Evolutionary conservation across 1,140 invertebrate species (phyloP), one percentile per base, ranked within the genome.

Genomic region (Anagrus nilaparvatae): DNA sequence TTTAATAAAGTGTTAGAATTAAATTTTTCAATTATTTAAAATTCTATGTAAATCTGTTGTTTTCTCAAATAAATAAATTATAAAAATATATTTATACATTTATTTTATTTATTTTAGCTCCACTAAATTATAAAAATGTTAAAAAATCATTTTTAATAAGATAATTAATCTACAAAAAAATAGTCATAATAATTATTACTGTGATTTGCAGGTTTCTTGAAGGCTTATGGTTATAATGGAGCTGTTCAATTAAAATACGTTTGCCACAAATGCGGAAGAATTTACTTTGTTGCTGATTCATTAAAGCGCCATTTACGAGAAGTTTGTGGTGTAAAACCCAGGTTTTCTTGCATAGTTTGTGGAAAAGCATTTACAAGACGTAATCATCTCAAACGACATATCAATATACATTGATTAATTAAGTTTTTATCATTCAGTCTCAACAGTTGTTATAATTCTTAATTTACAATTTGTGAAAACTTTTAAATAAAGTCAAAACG

Each of bases 271-370:
- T 82, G 79, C 47, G 72, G 72, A 16, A 72, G 76, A 47, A 68
- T 63, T 44, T 82, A 81, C 53, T 67, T 72, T 27, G 68, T 77
- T 36, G 76, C 76, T 49, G 73, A 78, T 34, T 75, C 74, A 5
- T 52, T 78, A 39, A 73, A 70, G 43, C 62, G 75, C 20, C 77
- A 82, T 47, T 63, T 74, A 50, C 73, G 72, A 14, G 77, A 78
- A 37, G 76, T 76, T 53, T 79, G 76, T 55, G 56, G 55, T 2
- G 33, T 46, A 9, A 36, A 45, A 10, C 57, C 58, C 1, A 52
- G 53, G 17, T 52, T 55, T 34, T 43, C 33, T 16, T 61, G 58
- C 35, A 44, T 43, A 5, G 27, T 59, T 12, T 61, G 58, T 37
- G 49, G 52, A 4, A 43, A 51, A 18, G 48, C 42, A 42, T 61